Evolutionary conservation across 2,113 vertebrate genomes (phyloP).

Genomic region (Forbesichthys agassizii): DNA sequence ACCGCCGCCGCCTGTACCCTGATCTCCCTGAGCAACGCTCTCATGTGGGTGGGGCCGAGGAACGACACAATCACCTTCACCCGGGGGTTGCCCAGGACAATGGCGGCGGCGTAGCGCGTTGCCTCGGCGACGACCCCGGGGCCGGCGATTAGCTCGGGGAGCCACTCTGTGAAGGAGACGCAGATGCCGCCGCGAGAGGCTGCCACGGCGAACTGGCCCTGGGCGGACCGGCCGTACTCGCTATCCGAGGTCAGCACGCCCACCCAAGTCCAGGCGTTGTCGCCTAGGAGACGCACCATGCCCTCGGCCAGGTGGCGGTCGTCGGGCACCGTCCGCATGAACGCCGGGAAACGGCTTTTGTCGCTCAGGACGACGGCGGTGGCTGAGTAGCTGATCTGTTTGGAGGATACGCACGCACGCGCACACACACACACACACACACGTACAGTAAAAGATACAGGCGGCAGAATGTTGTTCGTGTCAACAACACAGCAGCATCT

Average conservation of each 20-base stretch:
- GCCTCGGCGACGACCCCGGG: slow-evolving; percentile 65
- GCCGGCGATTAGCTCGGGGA: slow-evolving; percentile 80
- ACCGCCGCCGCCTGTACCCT: slow-evolving; percentile 15
- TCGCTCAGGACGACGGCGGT: slow-evolving; percentile 87
- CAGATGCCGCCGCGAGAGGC: slow-evolving; percentile 77
- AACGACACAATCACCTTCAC: slow-evolving; percentile 87
- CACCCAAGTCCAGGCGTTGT: slow-evolving; percentile 84
- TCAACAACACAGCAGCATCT: no score
- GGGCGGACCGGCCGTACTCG: slow-evolving; percentile 82
- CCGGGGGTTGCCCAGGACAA: slow-evolving; percentile 74
- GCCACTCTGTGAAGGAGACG: slow-evolving; percentile 83
- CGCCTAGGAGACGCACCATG: slow-evolving; percentile 81
- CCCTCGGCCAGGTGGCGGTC: slow-evolving; percentile 85
- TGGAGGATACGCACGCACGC: neutral
- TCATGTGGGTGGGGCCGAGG: slow-evolving; percentile 78
- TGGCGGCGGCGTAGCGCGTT: slow-evolving; percentile 57
- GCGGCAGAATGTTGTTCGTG: no score
- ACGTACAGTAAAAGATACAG: no score
- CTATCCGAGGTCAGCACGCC: slow-evolving; percentile 84
- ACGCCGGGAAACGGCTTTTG: slow-evolving; percentile 85
- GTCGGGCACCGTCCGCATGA: slow-evolving; percentile 86
- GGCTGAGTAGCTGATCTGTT: slow-evolving; percentile 88
- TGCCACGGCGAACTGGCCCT: slow-evolving; percentile 79
- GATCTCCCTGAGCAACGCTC: slow-evolving; percentile 75
- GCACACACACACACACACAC: no score